These are phyloP conservation scores for Arenaria interpres DNA, from an alignment of 2,113 vertebrate species.

Conservation along the genomic window DNA sequence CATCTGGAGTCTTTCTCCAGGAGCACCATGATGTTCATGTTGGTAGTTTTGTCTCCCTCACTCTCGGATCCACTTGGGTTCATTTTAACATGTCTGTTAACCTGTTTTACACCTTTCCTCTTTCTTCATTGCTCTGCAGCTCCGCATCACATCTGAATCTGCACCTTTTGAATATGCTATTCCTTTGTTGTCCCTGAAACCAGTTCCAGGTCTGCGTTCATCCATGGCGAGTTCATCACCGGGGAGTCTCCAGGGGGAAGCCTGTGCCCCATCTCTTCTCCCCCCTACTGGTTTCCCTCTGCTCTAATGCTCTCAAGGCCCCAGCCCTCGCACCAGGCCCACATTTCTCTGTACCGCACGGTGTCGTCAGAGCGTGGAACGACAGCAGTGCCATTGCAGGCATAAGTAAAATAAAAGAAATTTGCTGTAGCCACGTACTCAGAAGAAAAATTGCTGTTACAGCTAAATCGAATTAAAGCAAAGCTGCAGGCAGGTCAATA, in stretches of 20 bases:
- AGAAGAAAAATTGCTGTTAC: neutral
- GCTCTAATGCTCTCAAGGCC: neutral
- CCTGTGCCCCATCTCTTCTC: neutral
- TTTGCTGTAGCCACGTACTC: neutral
- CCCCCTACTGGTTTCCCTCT: neutral
- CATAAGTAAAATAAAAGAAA: neutral
- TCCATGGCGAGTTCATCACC: too few species aligned
- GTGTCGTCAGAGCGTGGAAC: accelerated
- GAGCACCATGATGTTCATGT: neutral
- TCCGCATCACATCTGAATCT: neutral
- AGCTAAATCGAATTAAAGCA: neutral
- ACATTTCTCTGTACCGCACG: accelerated
- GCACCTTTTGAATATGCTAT: neutral
- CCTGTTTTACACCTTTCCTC: neutral
- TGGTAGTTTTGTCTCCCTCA: neutral
- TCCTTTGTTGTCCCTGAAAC: neutral
- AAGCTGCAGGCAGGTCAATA: neutral
- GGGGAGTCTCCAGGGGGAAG: neutral
- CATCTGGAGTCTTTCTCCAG: neutral
- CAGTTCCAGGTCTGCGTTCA: neutral
- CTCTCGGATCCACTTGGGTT: neutral
- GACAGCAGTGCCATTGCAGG: neutral
- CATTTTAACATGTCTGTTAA: neutral
- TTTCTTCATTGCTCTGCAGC: neutral
- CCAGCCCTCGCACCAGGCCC: neutral